These are phyloP conservation scores for Philaethria dido DNA, from an alignment of 2,888 invertebrate genomes.

Conservation along the genomic window DNA sequence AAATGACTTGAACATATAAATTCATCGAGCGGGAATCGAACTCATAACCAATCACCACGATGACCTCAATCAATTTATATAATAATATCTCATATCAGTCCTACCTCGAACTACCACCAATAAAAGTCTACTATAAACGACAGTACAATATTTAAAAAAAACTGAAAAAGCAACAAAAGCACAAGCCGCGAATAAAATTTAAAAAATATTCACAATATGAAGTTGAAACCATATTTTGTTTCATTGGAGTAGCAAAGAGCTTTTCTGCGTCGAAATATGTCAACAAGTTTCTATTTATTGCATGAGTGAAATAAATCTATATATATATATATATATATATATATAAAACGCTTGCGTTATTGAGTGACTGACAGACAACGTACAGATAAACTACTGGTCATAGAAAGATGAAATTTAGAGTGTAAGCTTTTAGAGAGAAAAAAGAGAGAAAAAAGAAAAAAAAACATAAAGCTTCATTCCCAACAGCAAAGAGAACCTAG, in stretches of 20 bases:
- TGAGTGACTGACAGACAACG: too few relatives aligned
- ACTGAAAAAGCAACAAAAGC: not conserved
- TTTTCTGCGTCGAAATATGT: conserved; percentile 17
- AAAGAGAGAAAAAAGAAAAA: too few relatives aligned
- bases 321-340: too few relatives aligned
- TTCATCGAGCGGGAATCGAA: too few relatives aligned
- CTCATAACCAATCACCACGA: too few relatives aligned
- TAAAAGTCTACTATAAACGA: not conserved
- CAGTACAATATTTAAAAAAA: not conserved
- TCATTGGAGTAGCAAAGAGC: conserved; percentile 7
- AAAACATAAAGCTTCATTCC: too few relatives aligned
- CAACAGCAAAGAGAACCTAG: too few relatives aligned
- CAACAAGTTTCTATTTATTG: conserved; percentile 24
- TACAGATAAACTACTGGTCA: too few relatives aligned
- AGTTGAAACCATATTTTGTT: conserved; percentile 6
- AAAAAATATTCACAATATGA: conserved; percentile 2
- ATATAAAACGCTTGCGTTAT: too few relatives aligned
- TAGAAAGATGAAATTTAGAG: too few relatives aligned
- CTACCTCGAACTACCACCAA: not conserved
- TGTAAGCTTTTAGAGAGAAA: too few relatives aligned
- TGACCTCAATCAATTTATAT: not conserved
- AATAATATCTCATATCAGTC: not conserved
- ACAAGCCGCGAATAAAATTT: not conserved
- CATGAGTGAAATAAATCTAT: conserved; percentile 4
- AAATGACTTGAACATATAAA: too few relatives aligned